Evolutionary conservation across 2,888 invertebrate species (phyloP), one percentile per base, ranked within the genome.

Genomic region (Conistra vaccinii): DNA sequence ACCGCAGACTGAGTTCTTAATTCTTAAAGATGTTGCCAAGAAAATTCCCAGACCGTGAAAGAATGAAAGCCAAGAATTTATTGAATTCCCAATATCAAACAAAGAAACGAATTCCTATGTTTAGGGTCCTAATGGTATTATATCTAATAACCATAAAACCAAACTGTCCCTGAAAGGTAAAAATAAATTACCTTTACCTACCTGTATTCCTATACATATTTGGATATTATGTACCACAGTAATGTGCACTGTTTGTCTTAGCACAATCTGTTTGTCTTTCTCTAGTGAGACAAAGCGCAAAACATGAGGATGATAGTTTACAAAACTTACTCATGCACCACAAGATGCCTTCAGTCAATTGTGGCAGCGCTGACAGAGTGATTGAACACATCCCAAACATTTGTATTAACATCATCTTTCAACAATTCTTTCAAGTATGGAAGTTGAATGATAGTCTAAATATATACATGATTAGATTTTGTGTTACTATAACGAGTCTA

Each of bases 251-350:
- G 42, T 58, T 77, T 45, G 35, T 62, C 23, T 29, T 23, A 60
- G 12, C 60, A n/a, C 20, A 42, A 26, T 26, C 20, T 76, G 62
- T 75, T 45, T 63, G 83, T 82, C 53, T 78, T 78, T 26, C 32
- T 61, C 57, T 10, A 20, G 39, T 5, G 42, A 80, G 67, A 51
- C 29, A 35, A 53, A 80, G 29, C 17, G 39, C 70, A 76, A 71
- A 85, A 85, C 76, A 82, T n/a, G 57, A 45, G 23, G 3, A 35
- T 26, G 57, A 69, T 53, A 85, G 81, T 76, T 85, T 85, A 82
- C 81, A 76, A 85, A 69, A 69, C 85, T 81, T 76, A 42, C 12
- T 65, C 39, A 57, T 68, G 23, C 29, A 51, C 69, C 35, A 48
- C 61, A 69, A 76, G 61, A 71, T 67, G 29, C 23, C 51, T 45